phyloP scores from a whole-genome alignment of 2,888 invertebrate species.

The Lithodes maja region DNA sequence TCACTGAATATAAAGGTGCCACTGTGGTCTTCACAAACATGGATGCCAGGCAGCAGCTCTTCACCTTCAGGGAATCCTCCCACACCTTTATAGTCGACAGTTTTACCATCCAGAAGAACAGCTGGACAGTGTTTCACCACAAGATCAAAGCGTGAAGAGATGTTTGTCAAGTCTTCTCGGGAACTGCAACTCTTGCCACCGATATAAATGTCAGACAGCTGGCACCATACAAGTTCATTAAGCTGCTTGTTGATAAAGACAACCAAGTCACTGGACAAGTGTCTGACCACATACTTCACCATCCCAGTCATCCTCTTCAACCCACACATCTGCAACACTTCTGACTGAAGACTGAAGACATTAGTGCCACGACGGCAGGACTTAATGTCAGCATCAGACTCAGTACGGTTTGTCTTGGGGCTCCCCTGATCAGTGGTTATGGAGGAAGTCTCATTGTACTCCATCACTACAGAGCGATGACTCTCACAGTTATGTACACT shows the following conservation, averaged over 20 bases:
- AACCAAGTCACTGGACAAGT: neutral
- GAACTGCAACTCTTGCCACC: neutral
- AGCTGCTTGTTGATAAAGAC: neutral
- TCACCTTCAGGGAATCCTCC: neutral
- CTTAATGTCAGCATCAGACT: neutral
- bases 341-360: neutral
- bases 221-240: neutral
- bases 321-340: neutral
- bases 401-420: too few species aligned
- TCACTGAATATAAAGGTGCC: neutral
- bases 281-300: neutral
- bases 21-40: neutral
- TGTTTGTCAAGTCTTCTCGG: neutral
- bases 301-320: neutral
- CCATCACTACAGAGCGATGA: neutral
- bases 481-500: neutral
- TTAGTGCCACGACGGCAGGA: neutral
- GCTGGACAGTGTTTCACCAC: neutral
- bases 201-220: neutral
- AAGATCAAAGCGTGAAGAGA: neutral
- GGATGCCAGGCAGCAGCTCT: neutral
- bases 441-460: neutral
- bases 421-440: neutral
- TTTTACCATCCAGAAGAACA: neutral
- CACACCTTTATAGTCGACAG: neutral